Base-by-base conservation (phyloP, 1,140 invertebrate species). In the Venturia canescens region DNA sequence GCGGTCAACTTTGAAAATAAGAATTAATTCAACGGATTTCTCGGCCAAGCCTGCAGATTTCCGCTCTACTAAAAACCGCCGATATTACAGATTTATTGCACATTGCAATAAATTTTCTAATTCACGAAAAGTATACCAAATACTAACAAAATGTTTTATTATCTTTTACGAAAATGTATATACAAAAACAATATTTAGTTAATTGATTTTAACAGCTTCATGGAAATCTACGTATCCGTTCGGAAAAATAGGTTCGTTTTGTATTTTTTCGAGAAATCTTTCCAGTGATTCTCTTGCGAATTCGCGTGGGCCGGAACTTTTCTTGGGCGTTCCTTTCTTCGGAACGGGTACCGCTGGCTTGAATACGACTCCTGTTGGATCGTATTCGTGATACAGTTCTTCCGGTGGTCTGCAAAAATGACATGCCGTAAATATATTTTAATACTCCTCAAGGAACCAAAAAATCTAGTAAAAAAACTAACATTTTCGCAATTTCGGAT, bases 401-500 rank as follows among this genome's bases (percentile, higher is more conserved):
- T 78, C 76, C 26, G 83, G 26, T 29, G 80, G 23, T 6, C 81
- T 82, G 38, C 31, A 75, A 77, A 31, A 11, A 67, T 27, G 4
- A 15, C 69, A 48, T 18, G 1, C 3, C 38, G 21, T 44, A 50
- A 50, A 48, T 53, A 23, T 29, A 70, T 70, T n/a, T 23, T 70
- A 9, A 21, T 9, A 1, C 9, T 21, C 21, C 9, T 63, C 9
- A 13, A 3, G 23, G 9, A 63, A 63, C 26, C 3, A 74, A n/a
- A 44, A 27, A 13, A 67, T 63, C 29, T 74, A 1, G 21, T 0
- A 69, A 69, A 57, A 50, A 15, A 5, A 90, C 92, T 93, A 89
- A 95, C 94, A 94, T 87, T 92, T 95, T 95, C 69, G 92, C 91
- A 82, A 94, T 92, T 83, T 95, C 94, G 29, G 93, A 84, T 82